Base-by-base conservation (phyloP, 2,113 vertebrate species). In the Bothrops jararaca region DNA sequence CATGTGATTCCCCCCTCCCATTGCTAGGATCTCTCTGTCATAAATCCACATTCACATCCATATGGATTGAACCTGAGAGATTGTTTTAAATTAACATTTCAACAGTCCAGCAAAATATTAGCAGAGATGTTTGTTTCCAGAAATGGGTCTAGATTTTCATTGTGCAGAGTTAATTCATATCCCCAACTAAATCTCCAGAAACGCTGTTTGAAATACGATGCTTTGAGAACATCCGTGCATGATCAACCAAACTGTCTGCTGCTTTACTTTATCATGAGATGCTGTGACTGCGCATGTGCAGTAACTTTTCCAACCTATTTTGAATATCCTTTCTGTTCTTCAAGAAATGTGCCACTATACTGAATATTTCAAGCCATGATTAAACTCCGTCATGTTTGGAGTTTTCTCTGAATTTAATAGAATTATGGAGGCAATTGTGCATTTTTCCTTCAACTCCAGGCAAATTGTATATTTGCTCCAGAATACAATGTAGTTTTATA, bases 201-300 rank as follows among this genome's bases (percentile, higher is more conserved):
- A 60, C 89, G 85, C 45, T 94, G 91, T 58, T 90, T 86, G 88
- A 95, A 94, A 54, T 54, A 64, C 90, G 89, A 58, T n/a, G 45
- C 53, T 94, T 95, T 15, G 64, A 60, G 57, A 54, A 88, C 50
- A 90, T 80, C 69, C 34, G 69, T 93, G 69, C 69, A 86, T 24
- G 45, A 93, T 95, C 91, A 93, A 57, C n/a, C 90, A 42, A 94
- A 39, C 50, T 87, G 13, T 92, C 92, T 95, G 52, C 26, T 90
- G 54, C 96, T 96, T 97, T 92, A 85, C 94, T 96, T 95, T 95
- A 95, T 52, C 20, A 69, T 95, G 96, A 94, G 93, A 93, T 69
- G 74, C 92, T 85, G 26, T 80, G 92, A 53, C 52, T 90, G 93
- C 95, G 92, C 95, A 94, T 95, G 91, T 89, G 92, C 93, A 95